Percentiles rank a stretch among this genome's conserved stretches.
Conservation (phyloP, 2,888 invertebrate species). For the Philhelius pedissequus region DNA sequence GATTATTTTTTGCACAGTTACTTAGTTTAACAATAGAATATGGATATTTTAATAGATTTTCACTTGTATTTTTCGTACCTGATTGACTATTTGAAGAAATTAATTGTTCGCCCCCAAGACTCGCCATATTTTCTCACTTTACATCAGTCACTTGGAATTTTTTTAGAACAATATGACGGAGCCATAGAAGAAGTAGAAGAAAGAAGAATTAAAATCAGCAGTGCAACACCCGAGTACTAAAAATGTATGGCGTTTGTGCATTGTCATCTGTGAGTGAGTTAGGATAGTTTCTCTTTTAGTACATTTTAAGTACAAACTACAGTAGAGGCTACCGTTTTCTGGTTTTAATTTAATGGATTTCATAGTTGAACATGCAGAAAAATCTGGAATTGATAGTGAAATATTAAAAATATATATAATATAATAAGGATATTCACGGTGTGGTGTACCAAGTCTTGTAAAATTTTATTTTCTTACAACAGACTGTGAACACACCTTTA, state of each 20-base stretch:
- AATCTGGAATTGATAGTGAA: too few species aligned
- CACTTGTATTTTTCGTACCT: conserved; percentile 76
- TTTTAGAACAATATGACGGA: conserved; percentile 75
- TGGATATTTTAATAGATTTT: conserved; percentile 70
- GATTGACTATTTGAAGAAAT: conserved; percentile 77
- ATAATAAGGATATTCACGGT: too few species aligned
- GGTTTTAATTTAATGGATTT: too few species aligned
- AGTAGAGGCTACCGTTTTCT: neutral
- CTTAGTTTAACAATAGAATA: conserved; percentile 15
- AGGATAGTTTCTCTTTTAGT: neutral
- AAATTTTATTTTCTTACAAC: too few species aligned
- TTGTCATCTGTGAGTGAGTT: conserved; percentile 30
- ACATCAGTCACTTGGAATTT: conserved; percentile 75
- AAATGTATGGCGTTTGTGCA: neutral
- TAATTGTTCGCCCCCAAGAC: conserved; percentile 79
- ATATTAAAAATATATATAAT: too few species aligned
- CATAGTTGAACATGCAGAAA: too few species aligned
- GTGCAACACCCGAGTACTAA: conserved; percentile 71
- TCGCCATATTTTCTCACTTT: conserved; percentile 79
- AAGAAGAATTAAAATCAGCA: conserved; percentile 67
- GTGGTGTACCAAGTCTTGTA: too few species aligned
- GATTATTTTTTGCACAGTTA: conserved; percentile 22
- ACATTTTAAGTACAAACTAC: neutral
- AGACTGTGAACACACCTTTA: too few species aligned
- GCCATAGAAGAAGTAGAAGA: conserved; percentile 39